phyloP scores from a whole-genome alignment of 2,113 vertebrate genomes.

The Microcebus tavaratra region DNA sequence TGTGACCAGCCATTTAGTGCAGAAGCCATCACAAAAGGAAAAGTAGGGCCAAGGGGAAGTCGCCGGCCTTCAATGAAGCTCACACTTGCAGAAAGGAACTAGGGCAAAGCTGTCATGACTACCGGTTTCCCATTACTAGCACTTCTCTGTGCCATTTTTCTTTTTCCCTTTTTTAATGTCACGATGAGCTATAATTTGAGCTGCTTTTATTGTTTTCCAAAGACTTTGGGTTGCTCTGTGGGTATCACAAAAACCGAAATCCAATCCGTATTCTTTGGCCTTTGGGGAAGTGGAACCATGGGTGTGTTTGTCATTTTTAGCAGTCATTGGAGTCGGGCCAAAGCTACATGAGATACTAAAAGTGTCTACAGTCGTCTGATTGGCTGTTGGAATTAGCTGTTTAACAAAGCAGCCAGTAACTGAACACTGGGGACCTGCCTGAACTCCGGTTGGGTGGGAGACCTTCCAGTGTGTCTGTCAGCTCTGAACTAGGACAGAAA shows the following conservation, averaged over 20 bases:
- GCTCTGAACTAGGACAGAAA: conserved; percentile 62
- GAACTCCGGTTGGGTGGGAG: conserved; percentile 44
- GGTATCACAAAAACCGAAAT: conserved; percentile 65
- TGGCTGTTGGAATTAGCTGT: conserved; percentile 43
- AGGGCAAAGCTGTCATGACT: neutral
- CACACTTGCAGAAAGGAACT: neutral
- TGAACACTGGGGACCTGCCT: conserved; percentile 6
- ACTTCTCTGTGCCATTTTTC: neutral
- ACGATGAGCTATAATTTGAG: conserved; percentile 21
- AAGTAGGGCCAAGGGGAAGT: neutral
- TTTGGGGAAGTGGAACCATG: conserved; percentile 39
- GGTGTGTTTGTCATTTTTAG: conserved; percentile 65
- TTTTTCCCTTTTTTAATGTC: conserved; percentile 49
- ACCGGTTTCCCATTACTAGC: neutral
- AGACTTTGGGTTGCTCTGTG: conserved; percentile 46
- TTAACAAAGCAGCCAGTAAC: conserved; percentile 60
- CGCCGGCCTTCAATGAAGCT: neutral
- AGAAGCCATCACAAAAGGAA: neutral
- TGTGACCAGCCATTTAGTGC: neutral
- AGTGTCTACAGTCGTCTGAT: neutral
- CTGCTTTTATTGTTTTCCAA: conserved; percentile 46
- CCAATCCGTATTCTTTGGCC: conserved; percentile 4
- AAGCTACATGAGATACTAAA: conserved; percentile 44
- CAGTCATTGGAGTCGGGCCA: conserved; percentile 51
- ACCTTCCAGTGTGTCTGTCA: conserved; percentile 38